Conservation (phyloP, 2,113 vertebrate species). For the Protobothrops mucrosquamatus region DNA sequence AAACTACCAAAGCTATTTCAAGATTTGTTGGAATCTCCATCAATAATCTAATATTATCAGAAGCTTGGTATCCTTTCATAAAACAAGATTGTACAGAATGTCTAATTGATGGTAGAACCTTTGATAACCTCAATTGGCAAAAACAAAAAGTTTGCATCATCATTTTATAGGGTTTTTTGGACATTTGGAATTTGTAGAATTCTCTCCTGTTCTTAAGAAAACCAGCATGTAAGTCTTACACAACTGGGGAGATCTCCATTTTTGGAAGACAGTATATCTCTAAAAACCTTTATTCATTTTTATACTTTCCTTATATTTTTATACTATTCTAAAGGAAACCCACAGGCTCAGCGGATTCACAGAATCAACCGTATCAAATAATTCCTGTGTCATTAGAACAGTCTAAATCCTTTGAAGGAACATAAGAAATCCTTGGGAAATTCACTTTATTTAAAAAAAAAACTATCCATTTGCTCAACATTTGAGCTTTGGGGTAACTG, state of each 20-base stretch:
- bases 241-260: neutral
- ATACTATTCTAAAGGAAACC: neutral
- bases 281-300: neutral
- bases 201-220: neutral
- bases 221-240: neutral
- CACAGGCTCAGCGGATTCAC: neutral
- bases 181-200: neutral
- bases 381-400: neutral
- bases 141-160: neutral
- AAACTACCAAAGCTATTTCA: neutral
- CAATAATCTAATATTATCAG: neutral
- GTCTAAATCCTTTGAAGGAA: neutral
- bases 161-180: neutral
- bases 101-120: neutral
- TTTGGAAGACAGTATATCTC: neutral
- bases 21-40: neutral
- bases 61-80: neutral
- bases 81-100: neutral
- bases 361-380: neutral
- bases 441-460: too few relatives aligned
- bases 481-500: neutral
- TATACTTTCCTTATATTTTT: neutral
- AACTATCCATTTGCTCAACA: neutral
- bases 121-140: neutral
- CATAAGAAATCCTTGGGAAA: neutral